phyloP scores from a whole-genome alignment of 2,113 vertebrate species.

The Grantiella picta region DNA sequence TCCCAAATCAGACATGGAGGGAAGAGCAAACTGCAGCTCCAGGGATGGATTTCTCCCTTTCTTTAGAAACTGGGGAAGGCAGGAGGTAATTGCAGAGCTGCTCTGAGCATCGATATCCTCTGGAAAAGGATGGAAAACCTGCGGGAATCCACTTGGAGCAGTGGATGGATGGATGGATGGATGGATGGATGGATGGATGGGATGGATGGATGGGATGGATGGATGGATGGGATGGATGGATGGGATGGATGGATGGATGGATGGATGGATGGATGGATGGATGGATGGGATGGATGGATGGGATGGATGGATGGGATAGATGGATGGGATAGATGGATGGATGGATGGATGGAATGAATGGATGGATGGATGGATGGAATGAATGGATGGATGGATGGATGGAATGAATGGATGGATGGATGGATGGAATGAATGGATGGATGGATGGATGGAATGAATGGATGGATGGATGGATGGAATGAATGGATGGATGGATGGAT shows the following conservation, averaged over 20 bases:
- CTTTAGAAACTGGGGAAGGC: neutral
- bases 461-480: too few relatives aligned
- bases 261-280: neutral
- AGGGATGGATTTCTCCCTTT: neutral
- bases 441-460: too few relatives aligned
- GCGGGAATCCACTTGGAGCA: neutral
- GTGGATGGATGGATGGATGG: neutral
- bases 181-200: neutral
- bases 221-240: neutral
- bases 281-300: neutral
- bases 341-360: neutral
- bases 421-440: neutral
- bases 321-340: neutral
- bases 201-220: neutral
- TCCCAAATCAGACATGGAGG: neutral
- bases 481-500: neutral
- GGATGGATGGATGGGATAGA: neutral
- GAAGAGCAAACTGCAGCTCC: neutral
- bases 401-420: neutral
- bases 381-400: neutral
- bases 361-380: neutral
- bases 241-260: neutral
- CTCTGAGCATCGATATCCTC: fast-evolving
- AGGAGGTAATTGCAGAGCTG: neutral
- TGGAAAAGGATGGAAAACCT: neutral